Evolutionary conservation across 2,113 vertebrate species (phyloP), one percentile per base, ranked within the genome.

Genomic region (Charadrius vociferus): DNA sequence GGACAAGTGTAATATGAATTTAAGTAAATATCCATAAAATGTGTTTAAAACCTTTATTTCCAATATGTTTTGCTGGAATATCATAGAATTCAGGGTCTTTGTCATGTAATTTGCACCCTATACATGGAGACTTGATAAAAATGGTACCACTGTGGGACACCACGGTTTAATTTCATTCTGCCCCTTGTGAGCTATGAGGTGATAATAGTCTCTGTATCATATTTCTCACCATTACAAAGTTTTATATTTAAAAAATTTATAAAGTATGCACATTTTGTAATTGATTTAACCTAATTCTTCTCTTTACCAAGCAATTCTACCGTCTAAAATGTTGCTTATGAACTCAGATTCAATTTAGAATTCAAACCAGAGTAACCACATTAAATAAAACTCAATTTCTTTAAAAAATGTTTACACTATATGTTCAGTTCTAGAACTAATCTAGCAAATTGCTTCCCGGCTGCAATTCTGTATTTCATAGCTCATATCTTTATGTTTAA

Each of bases 401-500:
- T 94, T 88, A 65, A 91, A 95, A 95, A 93, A 94, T 59, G 27
- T 94, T 86, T 90, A 73, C 39, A 68, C 53, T 95, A 10, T 94
- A 86, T 39, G 22, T 93, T 94, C 84, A 78, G 90, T 90, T 97
- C 82, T 96, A 81, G 97, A 98, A 96, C 53, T 94, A 95, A 97
- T 96, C 94, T 93, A 90, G 83, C 78, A 94, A 96, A 71, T 96
- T 94, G 94, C 79, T 97, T 97, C 88, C 92, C 3, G 0, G 84
- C 56, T 87, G 71, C 65, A 96, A 91, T 89, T 90, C 86, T 85
- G 45, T 78, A 87, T 96, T 98, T 97, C 93, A 94, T 91, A 95
- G 95, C 93, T 98, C 84, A 84, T 74, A 90, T 78, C 86, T 97
- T 97, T 97, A 90, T 93, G 91, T 92, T 96, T 91, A 97, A 94